phyloP scores from a whole-genome alignment of 2,113 vertebrate genomes.

The Tauraco erythrolophus region DNA sequence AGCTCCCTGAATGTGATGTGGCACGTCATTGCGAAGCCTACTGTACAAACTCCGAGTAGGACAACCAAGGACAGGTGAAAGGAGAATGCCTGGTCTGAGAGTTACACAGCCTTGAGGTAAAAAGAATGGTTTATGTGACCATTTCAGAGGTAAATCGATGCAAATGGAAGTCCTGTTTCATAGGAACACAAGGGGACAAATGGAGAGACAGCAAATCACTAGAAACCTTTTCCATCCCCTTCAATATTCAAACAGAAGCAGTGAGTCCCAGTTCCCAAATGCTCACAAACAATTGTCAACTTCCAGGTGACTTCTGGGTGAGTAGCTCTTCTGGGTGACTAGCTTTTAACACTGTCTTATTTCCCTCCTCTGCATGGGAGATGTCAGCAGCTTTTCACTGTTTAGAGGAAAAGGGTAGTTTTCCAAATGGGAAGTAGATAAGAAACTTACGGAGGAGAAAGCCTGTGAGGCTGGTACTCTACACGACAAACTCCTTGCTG shows the following conservation, averaged over 20 bases:
- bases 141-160: background rate
- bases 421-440: background rate
- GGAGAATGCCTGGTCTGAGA: background rate
- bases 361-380: background rate
- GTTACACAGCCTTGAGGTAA: background rate
- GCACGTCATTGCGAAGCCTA: background rate
- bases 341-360: background rate
- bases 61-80: background rate
- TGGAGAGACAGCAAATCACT: background rate
- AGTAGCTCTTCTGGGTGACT: background rate
- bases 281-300: background rate
- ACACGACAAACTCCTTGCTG: background rate
- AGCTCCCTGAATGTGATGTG: background rate
- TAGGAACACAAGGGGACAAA: background rate
- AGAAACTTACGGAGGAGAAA: background rate
- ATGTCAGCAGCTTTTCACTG: background rate
- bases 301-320: background rate
- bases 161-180: background rate
- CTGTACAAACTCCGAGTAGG: background rate
- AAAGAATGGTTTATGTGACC: background rate
- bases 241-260: background rate
- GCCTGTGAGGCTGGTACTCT: background rate
- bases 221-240: background rate
- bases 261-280: background rate
- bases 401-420: background rate